These are phyloP conservation scores for Sminthurinus signatus DNA, from an alignment of 1,140 invertebrate species.

Conservation along the genomic window DNA sequence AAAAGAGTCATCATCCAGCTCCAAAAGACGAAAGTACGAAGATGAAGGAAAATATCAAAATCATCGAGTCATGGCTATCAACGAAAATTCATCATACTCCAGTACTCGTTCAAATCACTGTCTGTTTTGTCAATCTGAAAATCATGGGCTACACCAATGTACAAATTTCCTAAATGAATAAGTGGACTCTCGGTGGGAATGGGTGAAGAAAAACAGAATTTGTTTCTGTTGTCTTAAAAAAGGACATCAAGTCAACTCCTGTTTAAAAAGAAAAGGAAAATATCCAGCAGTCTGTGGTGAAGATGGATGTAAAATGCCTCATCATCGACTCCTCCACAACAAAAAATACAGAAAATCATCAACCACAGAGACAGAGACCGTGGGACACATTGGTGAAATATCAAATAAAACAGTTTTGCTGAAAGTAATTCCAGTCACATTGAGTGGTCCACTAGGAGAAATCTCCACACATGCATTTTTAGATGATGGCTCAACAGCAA, in stretches of 20 bases:
- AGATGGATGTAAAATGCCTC: constrained; percentile 7
- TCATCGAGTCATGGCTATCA: too few species aligned
- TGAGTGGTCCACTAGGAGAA: constrained; percentile 9
- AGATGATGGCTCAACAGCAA: constrained; percentile 9
- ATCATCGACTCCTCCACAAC: constrained; percentile 13
- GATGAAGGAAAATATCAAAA: too few species aligned
- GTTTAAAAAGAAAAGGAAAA: background rate
- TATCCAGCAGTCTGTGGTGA: too few species aligned
- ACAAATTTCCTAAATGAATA: background rate
- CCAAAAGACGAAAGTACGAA: too few species aligned
- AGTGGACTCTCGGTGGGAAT: constrained; percentile 3
- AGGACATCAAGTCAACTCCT: background rate
- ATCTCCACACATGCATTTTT: constrained; percentile 7
- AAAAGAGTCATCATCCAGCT: too few species aligned
- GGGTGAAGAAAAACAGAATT: background rate
- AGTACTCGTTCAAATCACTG: too few species aligned
- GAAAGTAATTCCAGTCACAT: constrained; percentile 14
- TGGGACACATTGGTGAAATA: background rate
- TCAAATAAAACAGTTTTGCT: background rate
- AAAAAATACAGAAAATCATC: background rate
- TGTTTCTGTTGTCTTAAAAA: constrained; percentile 19
- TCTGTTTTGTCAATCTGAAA: background rate
- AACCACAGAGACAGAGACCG: background rate
- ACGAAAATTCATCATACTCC: background rate
- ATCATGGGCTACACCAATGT: background rate